Base-by-base conservation (phyloP, 2,797 vertebrate genomes). In the Acestrorhynchus altus region DNA sequence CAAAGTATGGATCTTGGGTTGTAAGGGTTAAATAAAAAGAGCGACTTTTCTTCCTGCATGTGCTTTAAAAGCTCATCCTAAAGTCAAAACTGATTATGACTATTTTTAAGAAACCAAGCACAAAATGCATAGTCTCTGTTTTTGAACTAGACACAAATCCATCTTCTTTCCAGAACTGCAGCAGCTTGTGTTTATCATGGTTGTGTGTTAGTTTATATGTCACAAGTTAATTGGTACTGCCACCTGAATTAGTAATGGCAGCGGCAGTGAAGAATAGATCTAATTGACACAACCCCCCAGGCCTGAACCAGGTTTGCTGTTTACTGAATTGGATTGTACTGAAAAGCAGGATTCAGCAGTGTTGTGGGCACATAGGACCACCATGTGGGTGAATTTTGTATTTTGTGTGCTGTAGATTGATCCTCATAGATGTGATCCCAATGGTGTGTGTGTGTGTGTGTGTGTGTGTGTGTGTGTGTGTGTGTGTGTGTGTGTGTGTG, bases 351-450 rank as follows among this genome's bases (percentile, higher is more conserved):
- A 56, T 13, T 56, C 24, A 26, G 22, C 54, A 59, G 28, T 16
- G 9, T 13, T 59, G 56, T 8, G 26, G 18, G 4, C 28, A 12
- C 24, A 15, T 5, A 26, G 24, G 24, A 7, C 52, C 10, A 57
- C 11, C 54, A 57, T 13, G 1, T 57, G 54, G 24, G 24, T 57
- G 54, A 26, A 57, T 26, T 56, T 4, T 13, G 22, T 4, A 26
- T 54, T 22, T 54, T 60, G 26, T 60, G 57, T 60, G 57, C 18
- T n/a, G 15, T 18, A 39, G 22, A 13, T 57, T 26, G 20, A 11
- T 60, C 26, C n/a, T 11, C 10, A 12, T 40, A 20, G 1, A 63
- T 78, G 75, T 40, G 64, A 54, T 7, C 70, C 49, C 31, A 10
- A 20, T 18, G 35, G 60, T 72, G 60, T 67, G 31, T 31, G 28